Base-by-base conservation (phyloP, 2,888 invertebrate genomes). In the Nomada lathburiana region DNA sequence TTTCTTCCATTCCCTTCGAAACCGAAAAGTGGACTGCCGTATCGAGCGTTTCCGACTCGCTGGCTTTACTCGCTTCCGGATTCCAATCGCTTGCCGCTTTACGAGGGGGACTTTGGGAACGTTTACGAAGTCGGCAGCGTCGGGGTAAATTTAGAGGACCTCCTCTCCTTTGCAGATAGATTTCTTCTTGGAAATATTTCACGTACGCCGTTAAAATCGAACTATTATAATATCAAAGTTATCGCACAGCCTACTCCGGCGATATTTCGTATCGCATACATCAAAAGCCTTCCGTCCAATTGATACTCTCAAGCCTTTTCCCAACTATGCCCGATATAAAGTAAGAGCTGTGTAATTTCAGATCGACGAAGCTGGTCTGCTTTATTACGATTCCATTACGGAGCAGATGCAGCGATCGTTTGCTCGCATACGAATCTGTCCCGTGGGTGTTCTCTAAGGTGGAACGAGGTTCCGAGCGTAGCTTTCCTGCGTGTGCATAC, bases 21-120 rank as follows among this genome's bases (percentile, higher is more conserved):
- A 68, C 65, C 77, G 83, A 83, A 84, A 81, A 78, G 76, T 68
- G 77, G 79, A 77, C 75, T 79, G 76, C 73, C 84, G 89, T 90
- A 90, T 88, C 88, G 84, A 89, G 62, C 84, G 84, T 86, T 90
- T 85, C 82, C 83, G 88, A 82, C 73, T 86, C 80, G 79, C 81
- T 82, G 90, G 81, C 76, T 90, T 83, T 82, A 82, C 81, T 69
- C 80, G 88, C 86, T 85, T 89, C 83, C 83, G 86, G 76, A 87
- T 88, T 88, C 87, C 87, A 83, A 86, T 84, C 84, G 80, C 73
- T 83, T 83, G 82, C 84, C 70, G 77, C 76, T 82, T 72, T 79
- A 77, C 84, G 82, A 75, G 76, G 62, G 82, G 78, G 83, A 82
- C 80, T 80, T 74, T 63, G 64, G 76, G 65, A 26, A 64, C 80